These are phyloP conservation scores for Drosophila siamana DNA, from an alignment of 2,888 invertebrate genomes.

Conservation along the genomic window DNA sequence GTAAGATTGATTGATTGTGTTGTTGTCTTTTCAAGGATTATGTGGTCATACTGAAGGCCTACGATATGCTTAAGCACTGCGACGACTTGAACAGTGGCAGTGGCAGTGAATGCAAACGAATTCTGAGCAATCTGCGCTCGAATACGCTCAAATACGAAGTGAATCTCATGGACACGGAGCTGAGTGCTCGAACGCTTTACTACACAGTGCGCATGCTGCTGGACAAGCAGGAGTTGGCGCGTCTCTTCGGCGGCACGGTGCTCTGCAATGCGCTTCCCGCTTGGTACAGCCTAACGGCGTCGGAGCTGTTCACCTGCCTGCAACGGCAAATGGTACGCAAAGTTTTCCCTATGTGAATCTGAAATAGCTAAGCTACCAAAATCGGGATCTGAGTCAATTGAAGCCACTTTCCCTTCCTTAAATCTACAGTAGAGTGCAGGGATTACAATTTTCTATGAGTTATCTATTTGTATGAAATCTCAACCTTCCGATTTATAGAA, in stretches of 20 bases:
- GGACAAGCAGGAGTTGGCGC: slow-evolving; percentile 61
- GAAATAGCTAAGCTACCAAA: no score
- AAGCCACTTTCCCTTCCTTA: no score
- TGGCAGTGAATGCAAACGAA: slow-evolving; percentile 48
- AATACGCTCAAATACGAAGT: slow-evolving; percentile 41
- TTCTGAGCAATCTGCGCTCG: slow-evolving; percentile 34
- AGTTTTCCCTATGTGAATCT: no score
- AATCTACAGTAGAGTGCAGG: no score
- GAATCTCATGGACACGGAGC: slow-evolving; percentile 3
- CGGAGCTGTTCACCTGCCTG: slow-evolving; percentile 62
- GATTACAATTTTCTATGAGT: no score
- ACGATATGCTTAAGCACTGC: slow-evolving; percentile 56
- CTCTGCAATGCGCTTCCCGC: slow-evolving; percentile 37
- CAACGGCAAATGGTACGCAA: slow-evolving; percentile 14
- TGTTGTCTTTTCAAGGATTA: slow-evolving; percentile 35
- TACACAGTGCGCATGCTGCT: slow-evolving; percentile 53
- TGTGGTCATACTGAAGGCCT: slow-evolving; percentile 60
- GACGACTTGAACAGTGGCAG: slow-evolving; percentile 46
- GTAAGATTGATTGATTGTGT: background rate
- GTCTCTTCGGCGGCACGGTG: slow-evolving; percentile 62
- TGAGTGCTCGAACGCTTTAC: slow-evolving; percentile 61
- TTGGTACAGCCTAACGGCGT: slow-evolving; percentile 65
- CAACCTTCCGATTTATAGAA: no score
- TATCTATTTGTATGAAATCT: no score
- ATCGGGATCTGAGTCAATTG: no score